Base-by-base conservation (phyloP, 2,797 vertebrate genomes). In the Potorous gilbertii region DNA sequence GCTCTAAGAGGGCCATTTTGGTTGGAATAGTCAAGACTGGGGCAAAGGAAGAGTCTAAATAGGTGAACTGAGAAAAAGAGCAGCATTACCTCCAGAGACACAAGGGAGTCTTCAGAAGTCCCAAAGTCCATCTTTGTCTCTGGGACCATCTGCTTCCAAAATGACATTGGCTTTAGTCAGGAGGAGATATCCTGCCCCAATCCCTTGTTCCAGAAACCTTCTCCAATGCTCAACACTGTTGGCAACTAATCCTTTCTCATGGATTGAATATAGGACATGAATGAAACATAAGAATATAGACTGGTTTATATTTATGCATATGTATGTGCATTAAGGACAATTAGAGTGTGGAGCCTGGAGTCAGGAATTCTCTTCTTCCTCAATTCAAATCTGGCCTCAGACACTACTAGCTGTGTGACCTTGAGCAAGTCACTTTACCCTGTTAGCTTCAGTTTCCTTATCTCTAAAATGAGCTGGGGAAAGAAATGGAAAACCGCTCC, bases 331-430 rank as follows among this genome's bases (percentile, higher is more conserved):
- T 21, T 81, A 46, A 8, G 18, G n/a, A 40, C 6, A 29, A 2
- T 21, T 4, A 34, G 2, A 0, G 29, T 0, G 1, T 0, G 6
- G 18, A 18, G 4, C 50, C 62, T 6, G 56, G 6, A 2, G 24
- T 87, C 24, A 55, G 54, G 29, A 74, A 3, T 90, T 55, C 0
- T 40, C n/a, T 40, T 81, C n/a, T 81, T 81, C 9, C 56, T 57
- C 14, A 4, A 16, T 46, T 11, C 52, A 34, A 16, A 56, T 13
- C 12, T 34, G 50, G 55, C 81, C 92, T 96, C 34, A 31, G 40
- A 40, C 6, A 1, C 52, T 8, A 66, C 92, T 28, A 16, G 24
- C 16, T 2, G 10, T 54, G 31, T 50, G 54, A 40, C 92, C 13
- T 46, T 34, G 28, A 12, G 50, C 46, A 34, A 52, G 24, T 54